Percentiles rank a stretch among this genome's conserved stretches.
phyloP scores from a whole-genome alignment of 2,888 invertebrate genomes.

The Silvanus unidentatus region DNA sequence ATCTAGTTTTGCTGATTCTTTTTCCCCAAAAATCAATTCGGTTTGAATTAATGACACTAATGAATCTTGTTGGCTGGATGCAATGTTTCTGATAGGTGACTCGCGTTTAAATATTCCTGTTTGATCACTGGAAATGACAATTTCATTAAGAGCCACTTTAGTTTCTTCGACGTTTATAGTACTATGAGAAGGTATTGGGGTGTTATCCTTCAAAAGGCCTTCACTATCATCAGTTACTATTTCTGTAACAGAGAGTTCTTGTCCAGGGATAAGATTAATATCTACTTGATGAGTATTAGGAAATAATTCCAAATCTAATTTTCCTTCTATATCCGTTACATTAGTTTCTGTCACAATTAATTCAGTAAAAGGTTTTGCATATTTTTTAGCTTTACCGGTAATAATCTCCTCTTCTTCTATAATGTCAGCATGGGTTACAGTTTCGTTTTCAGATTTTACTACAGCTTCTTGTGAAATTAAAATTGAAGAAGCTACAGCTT shows the following conservation, averaged over 20 bases:
- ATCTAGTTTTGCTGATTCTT: conserved; percentile 47
- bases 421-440: conserved; percentile 45
- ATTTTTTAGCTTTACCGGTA: conserved; percentile 48
- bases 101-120: conserved; percentile 46
- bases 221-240: conserved; percentile 50
- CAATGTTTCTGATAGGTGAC: conserved; percentile 44
- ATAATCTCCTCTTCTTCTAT: conserved; percentile 43
- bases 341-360: conserved; percentile 51
- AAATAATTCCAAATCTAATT: conserved; percentile 48
- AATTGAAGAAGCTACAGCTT: conserved; percentile 39
- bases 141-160: conserved; percentile 51
- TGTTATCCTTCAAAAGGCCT: conserved; percentile 44
- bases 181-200: conserved; percentile 49
- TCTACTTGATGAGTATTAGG: conserved; percentile 52
- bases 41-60: conserved; percentile 46
- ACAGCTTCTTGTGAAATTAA: conserved; percentile 47
- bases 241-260: conserved; percentile 58
- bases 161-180: conserved; percentile 49
- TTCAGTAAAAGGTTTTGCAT: conserved; percentile 48
- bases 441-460: conserved; percentile 47
- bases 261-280: conserved; percentile 52
- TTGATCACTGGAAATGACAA: conserved; percentile 44
- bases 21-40: conserved; percentile 49
- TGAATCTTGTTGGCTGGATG: conserved; percentile 44
- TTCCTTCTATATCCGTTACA: conserved; percentile 51